phyloP scores from a whole-genome alignment of 2,888 invertebrate species.

The Clistopyga incitator region DNA sequence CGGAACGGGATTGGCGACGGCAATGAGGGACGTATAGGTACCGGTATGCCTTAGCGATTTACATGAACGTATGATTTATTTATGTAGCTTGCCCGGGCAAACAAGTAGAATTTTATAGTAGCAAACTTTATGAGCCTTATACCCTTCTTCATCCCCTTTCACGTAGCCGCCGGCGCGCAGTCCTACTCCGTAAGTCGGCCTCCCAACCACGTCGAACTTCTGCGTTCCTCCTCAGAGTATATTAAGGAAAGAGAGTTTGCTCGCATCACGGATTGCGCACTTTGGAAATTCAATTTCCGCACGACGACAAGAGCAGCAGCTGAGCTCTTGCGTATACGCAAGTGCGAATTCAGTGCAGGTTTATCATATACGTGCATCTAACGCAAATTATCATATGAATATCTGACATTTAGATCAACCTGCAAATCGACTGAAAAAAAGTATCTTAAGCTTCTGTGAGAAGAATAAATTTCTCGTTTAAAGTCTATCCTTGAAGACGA shows the following conservation, averaged over 20 bases:
- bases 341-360: not conserved
- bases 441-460: too few species aligned
- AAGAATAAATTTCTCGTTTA: too few species aligned
- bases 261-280: constrained; percentile 64
- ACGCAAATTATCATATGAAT: not conserved
- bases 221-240: constrained; percentile 42
- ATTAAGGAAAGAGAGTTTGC: constrained; percentile 64
- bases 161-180: constrained; percentile 29
- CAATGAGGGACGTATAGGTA: constrained; percentile 29
- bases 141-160: constrained; percentile 44
- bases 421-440: constrained; percentile 3
- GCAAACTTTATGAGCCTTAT: constrained; percentile 73
- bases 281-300: constrained; percentile 67
- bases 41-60: constrained; percentile 69
- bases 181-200: constrained; percentile 24
- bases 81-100: constrained; percentile 72
- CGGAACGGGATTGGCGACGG: constrained; percentile 29
- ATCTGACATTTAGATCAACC: not conserved
- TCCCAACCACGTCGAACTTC: constrained; percentile 46
- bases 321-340: constrained; percentile 2
- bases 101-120: constrained; percentile 77
- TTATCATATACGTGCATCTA: constrained; percentile 1
- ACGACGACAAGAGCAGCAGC: constrained; percentile 28
- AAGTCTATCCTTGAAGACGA: too few species aligned
- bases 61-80: constrained; percentile 77